Base-by-base conservation (phyloP, 2,797 vertebrate genomes). In the Clarias laeviceps region DNA sequence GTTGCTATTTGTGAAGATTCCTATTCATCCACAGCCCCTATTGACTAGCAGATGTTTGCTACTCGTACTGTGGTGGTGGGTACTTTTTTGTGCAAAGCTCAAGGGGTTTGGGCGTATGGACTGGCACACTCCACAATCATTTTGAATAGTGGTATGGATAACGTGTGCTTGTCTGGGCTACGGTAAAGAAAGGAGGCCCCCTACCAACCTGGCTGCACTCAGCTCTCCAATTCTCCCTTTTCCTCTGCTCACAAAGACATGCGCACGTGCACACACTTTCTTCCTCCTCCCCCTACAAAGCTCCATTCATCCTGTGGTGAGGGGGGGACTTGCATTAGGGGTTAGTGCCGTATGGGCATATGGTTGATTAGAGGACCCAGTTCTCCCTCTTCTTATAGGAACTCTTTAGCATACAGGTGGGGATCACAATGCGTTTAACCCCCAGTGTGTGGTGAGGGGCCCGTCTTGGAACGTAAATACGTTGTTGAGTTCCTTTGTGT, bases 381-480 rank as follows among this genome's bases (percentile, higher is more conserved):
- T 86, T 56, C 76, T 62, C 37, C 66, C 0, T 79, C 73, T 57
- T 2, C n/a, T 32, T 82, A 66, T 77, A 40, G 24, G 40, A 82
- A 78, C 65, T 34, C 66, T 95, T 98, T 97, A 95, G 94, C 97
- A 97, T 97, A 96, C 96, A 97, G 97, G 96, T 97, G 96, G 95
- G 88, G 91, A 88, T 89, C n/a, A 62, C 76, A 84, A 80, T 85
- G 86, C 64, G 29, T 82, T 77, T 45, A 80, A 68, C 54, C 57
- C 72, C 68, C 82, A 72, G 59, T 59, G 45, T 82, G 62, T 84
- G 18, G 50, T 59, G 17, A 86, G 82, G 70, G 86, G 79, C 70
- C 45, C 50, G 57, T 73, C 37, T 68, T 82, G 24, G 22, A n/a
- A 81, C 15, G 8, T 76, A 37, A 87, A 80, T 76, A 22, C 29